Evolutionary conservation across 2,113 vertebrate species (phyloP), one percentile per base, ranked within the genome.

Genomic region (Numida meleagris): DNA sequence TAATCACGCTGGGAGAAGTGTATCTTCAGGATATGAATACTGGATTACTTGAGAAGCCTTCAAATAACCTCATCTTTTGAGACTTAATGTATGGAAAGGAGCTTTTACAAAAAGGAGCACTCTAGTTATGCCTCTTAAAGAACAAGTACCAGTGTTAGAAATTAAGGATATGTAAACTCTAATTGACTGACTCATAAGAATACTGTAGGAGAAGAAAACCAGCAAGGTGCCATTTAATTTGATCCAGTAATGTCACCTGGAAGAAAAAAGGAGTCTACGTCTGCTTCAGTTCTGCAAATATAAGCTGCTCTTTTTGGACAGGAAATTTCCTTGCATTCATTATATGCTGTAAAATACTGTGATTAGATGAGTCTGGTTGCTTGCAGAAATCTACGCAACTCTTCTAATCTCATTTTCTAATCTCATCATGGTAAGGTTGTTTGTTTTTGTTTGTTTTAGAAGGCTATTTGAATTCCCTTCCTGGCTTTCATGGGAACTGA

Each of bases 171-270:
- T 81, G 13, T 34, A 40, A 88, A 68, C 9, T 51, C 13, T 74
- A 55, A 1, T 9, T 55, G 29, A 10, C 34, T 63, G n/a, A 38
- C 42, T 55, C 8, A 10, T 81, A 23, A 71, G 50, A 81, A 59
- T 63, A 21, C 27, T 63, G 29, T 17, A 45, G 45, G 8, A 34
- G 15, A 82, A 63, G 38, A 12, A 51, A 50, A 87, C 5, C 8
- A 50, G 17, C 18, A 71, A 80, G 23, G 29, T 92, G 23, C 18
- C 11, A 12, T 65, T 73, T 91, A 67, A 40, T 19, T 89, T 89
- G 67, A 79, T 93, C 76, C 24, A 61, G 58, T 88, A 88, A 88
- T 84, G 93, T 76, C 96, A 96, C 89, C 95, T 86, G 45, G 72
- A 91, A 95, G 93, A 24, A 78, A 78, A 73, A 53, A 59, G 36